Evolutionary conservation across 1,140 invertebrate genomes (phyloP).

Genomic region (Pectinophora gossypiella): DNA sequence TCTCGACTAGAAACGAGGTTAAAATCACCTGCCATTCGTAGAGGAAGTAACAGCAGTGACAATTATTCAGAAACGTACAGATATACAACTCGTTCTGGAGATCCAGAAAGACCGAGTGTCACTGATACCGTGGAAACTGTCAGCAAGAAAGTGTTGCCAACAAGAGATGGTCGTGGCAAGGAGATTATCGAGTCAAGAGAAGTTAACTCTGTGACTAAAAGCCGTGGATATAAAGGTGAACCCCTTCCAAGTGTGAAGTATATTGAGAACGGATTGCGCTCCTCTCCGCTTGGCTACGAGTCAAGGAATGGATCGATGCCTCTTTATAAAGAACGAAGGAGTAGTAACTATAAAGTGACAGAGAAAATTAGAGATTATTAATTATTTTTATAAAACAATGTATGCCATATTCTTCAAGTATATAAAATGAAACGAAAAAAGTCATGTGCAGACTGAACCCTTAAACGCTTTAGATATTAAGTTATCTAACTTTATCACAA

Average conservation of each 20-base stretch:
- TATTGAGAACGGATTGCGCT: conserved; percentile 67
- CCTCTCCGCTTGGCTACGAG: conserved; percentile 54
- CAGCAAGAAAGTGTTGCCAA: conserved; percentile 80
- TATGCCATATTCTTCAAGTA: conserved; percentile 58
- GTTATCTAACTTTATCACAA: conserved; percentile 27
- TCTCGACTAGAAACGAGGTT: conserved; percentile 61
- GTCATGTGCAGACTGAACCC: conserved; percentile 58
- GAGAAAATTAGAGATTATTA: conserved; percentile 73
- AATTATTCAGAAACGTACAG: conserved; percentile 83
- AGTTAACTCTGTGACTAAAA: conserved; percentile 81
- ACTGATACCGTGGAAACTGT: conserved; percentile 82
- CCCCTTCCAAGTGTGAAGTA: conserved; percentile 63
- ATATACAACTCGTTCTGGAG: conserved; percentile 79
- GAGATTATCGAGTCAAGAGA: conserved; percentile 82
- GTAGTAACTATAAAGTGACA: conserved; percentile 68
- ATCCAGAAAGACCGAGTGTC: conserved; percentile 78
- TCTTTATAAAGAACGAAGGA: conserved; percentile 56
- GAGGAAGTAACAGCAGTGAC: conserved; percentile 79
- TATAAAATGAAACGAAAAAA: conserved; percentile 37
- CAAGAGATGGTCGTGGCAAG: conserved; percentile 76
- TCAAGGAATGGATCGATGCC: conserved; percentile 51
- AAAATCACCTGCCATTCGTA: conserved; percentile 64
- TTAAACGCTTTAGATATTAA: conserved; percentile 44
- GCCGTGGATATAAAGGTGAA: conserved; percentile 74
- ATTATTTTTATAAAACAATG: conserved; percentile 1